Percentiles rank a stretch among this genome's conserved stretches.
These are phyloP conservation scores for Chrysolina americana DNA, from an alignment of 2,888 invertebrate species.

Conservation along the genomic window DNA sequence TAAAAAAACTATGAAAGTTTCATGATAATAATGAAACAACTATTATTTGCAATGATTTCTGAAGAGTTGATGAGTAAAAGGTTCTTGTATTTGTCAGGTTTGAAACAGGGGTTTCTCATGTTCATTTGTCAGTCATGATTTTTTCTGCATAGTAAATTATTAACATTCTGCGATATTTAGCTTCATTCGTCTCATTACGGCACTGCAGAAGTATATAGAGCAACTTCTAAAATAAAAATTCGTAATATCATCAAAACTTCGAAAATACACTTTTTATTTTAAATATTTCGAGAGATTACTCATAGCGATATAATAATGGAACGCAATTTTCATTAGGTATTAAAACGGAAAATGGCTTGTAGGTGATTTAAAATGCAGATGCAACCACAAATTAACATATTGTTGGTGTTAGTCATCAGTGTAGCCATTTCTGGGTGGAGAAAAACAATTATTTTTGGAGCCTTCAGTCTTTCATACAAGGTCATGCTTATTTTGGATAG, in stretches of 20 bases:
- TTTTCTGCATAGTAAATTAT: no score
- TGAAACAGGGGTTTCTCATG: no score
- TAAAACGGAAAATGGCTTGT: background rate
- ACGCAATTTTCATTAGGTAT: background rate
- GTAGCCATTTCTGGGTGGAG: background rate
- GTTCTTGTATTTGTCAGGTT: no score
- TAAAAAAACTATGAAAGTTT: no score
- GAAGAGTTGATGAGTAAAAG: no score
- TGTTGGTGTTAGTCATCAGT: constrained; percentile 6
- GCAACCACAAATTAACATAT: constrained; percentile 9
- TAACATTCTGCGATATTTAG: no score
- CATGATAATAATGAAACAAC: no score
- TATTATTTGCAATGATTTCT: no score
- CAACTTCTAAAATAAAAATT: no score
- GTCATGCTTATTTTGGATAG: background rate
- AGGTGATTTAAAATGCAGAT: constrained; percentile 21
- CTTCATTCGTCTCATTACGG: no score
- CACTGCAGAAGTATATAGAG: no score
- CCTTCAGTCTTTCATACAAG: constrained; percentile 10
- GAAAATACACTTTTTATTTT: background rate
- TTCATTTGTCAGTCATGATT: no score
- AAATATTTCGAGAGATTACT: background rate
- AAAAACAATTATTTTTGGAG: constrained; percentile 13
- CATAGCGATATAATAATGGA: background rate
- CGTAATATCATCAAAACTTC: background rate